Percentiles rank a stretch among this genome's conserved stretches.
phyloP scores from a whole-genome alignment of 2,797 vertebrate species.

The Myotis myotis region DNA sequence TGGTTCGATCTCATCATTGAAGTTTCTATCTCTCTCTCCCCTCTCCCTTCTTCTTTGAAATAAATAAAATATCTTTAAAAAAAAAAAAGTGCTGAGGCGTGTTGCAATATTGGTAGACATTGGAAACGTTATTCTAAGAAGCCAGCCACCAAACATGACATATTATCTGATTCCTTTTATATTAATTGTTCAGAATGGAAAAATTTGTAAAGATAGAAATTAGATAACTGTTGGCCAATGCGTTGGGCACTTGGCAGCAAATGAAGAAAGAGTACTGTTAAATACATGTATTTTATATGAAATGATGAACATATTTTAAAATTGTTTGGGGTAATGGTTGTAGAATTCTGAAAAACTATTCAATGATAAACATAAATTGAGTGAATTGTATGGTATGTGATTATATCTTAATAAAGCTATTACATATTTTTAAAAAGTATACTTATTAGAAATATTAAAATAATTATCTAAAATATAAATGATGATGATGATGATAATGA shows the following conservation, averaged over 20 bases:
- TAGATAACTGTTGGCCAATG: neutral
- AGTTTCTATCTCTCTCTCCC: too few relatives aligned
- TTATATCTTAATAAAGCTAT: neutral
- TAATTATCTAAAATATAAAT: neutral
- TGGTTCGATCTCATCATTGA: too few relatives aligned
- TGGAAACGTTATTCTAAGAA: neutral
- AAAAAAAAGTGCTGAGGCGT: neutral
- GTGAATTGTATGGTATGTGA: neutral
- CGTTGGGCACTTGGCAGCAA: neutral
- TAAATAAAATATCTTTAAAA: neutral
- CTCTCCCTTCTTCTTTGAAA: too few relatives aligned
- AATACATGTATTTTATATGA: neutral
- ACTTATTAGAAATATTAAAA: neutral
- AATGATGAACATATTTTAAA: neutral
- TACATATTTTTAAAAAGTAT: neutral
- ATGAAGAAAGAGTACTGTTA: neutral
- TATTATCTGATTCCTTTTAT: neutral
- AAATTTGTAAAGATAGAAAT: neutral
- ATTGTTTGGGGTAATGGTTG: neutral
- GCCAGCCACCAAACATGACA: neutral
- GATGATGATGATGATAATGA: neutral
- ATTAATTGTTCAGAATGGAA: neutral
- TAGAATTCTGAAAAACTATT: neutral
- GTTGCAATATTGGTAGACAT: neutral
- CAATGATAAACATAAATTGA: neutral